These are phyloP conservation scores for Tauraco erythrolophus DNA, from an alignment of 2,113 vertebrate species.

Conservation along the genomic window DNA sequence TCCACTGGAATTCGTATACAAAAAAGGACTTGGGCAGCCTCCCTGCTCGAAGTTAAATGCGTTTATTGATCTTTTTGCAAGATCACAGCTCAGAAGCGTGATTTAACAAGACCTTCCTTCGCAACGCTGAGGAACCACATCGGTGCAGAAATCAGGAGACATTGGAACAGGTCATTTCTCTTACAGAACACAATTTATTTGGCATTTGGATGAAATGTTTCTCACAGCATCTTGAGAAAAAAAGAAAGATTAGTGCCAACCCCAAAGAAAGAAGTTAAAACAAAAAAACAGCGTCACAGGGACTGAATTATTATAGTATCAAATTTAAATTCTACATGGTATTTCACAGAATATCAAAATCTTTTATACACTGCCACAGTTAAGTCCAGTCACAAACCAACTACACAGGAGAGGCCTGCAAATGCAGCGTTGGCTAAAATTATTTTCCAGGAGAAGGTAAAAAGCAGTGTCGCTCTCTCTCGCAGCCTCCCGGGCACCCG, in stretches of 20 bases:
- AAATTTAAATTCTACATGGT: constrained; percentile 78
- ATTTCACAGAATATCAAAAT: constrained; percentile 76
- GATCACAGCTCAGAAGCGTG: not conserved
- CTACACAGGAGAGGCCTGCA: constrained; percentile 44
- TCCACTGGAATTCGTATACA: not conserved
- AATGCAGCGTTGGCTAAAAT: not conserved
- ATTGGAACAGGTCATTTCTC: not conserved
- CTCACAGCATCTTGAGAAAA: constrained; percentile 86
- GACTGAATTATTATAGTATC: constrained; percentile 76
- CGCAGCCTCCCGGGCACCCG: not conserved
- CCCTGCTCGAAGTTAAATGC: not conserved
- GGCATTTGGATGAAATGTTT: constrained; percentile 93
- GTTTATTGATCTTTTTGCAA: not conserved
- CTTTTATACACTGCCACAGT: constrained; percentile 73
- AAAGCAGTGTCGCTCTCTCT: constrained; percentile 13
- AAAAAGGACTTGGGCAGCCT: not conserved
- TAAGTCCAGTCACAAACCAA: constrained; percentile 71
- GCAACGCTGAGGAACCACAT: rapidly evolving
- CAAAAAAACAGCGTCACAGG: constrained; percentile 68
- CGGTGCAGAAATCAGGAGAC: not conserved
- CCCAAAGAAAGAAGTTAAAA: constrained; percentile 73
- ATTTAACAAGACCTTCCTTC: not conserved
- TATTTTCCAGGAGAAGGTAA: constrained; percentile 26
- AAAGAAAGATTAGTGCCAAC: constrained; percentile 77
- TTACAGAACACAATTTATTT: constrained; percentile 93